These are phyloP conservation scores for Neopipo cinnamomea DNA, from an alignment of 2,113 vertebrate species.

Conservation along the genomic window DNA sequence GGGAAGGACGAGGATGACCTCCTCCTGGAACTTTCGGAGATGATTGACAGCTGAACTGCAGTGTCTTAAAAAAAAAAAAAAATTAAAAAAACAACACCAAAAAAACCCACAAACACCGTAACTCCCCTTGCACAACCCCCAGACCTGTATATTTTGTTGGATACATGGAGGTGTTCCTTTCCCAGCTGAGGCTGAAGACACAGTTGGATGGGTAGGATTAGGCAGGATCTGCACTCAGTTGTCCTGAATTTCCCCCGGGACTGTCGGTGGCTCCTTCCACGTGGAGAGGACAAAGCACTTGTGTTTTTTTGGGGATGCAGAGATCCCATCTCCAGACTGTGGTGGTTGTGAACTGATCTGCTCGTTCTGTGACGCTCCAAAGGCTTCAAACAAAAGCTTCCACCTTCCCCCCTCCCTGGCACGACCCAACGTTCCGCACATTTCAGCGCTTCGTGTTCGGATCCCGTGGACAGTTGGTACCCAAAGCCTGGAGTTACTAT, in stretches of 20 bases:
- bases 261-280: neutral
- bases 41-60: constrained; percentile 88
- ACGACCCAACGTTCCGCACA: neutral
- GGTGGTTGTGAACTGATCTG: neutral
- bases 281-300: neutral
- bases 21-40: constrained; percentile 91
- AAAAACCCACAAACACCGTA: neutral
- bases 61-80: neutral
- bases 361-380: neutral
- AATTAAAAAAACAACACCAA: neutral
- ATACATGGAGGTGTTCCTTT: constrained; percentile 28
- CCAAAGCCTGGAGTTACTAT: neutral
- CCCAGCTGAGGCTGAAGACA: constrained; percentile 61
- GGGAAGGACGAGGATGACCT: constrained; percentile 91
- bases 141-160: neutral
- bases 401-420: neutral
- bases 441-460: neutral
- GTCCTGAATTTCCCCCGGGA: constrained; percentile 30
- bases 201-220: constrained; percentile 40
- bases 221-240: constrained; percentile 34
- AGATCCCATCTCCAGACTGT: neutral
- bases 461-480: neutral
- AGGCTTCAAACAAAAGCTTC: neutral
- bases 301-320: neutral
- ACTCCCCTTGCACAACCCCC: neutral